Evolutionary conservation across 2,888 invertebrate species (phyloP).

Genomic region (Micoletzkya japonica): DNA sequence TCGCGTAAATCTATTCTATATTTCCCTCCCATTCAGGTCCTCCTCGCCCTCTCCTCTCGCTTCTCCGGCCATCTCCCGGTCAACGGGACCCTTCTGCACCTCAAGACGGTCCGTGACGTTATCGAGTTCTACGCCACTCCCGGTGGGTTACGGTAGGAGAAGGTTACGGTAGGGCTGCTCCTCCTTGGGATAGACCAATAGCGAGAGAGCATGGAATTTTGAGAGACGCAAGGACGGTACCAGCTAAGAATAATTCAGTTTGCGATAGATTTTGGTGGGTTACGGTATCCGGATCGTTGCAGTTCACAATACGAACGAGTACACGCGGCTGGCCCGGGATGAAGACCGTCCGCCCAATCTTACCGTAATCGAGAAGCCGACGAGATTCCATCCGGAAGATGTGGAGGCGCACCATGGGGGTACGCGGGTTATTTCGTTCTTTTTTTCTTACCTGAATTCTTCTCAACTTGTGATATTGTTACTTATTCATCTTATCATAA

Average conservation of each 20-base stretch:
- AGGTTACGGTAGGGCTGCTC: neutral
- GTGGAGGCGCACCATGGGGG: conserved; percentile 55
- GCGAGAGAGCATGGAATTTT: neutral
- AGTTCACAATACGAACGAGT: conserved; percentile 20
- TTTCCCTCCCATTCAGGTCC: conserved; percentile 12
- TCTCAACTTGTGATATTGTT: too few relatives aligned
- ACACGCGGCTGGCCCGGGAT: conserved; percentile 42
- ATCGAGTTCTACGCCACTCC: conserved; percentile 47
- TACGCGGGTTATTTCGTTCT: too few relatives aligned
- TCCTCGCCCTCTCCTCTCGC: conserved; percentile 19
- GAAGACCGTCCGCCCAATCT: conserved; percentile 51
- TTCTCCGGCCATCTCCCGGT: conserved; percentile 41
- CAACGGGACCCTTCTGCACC: conserved; percentile 49
- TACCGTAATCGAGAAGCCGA: conserved; percentile 52
- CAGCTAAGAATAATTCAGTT: neutral
- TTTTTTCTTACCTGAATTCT: too few relatives aligned
- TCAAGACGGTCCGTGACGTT: conserved; percentile 50
- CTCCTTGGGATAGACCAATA: neutral
- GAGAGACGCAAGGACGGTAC: neutral
- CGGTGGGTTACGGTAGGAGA: neutral
- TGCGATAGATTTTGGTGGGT: neutral
- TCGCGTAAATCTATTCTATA: neutral
- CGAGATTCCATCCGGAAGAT: conserved; percentile 61
- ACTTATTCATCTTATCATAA: too few relatives aligned
- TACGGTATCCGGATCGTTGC: neutral